A percentile compares a stretch with the other conserved stretches of the same genome.
Conservation (phyloP, 2,113 vertebrate genomes). For the Bettongia penicillata region DNA sequence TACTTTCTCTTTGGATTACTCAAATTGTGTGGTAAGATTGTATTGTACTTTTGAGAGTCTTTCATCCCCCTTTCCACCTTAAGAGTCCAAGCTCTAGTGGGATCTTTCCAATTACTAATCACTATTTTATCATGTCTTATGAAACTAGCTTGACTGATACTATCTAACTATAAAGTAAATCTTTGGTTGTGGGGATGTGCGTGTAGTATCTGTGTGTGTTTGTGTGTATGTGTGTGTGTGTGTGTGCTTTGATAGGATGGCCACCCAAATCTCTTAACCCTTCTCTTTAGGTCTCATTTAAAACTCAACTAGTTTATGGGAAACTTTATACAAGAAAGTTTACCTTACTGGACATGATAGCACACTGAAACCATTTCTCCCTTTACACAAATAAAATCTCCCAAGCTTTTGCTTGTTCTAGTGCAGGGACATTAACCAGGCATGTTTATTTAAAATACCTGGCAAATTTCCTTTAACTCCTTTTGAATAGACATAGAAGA, state of each 20-base stretch:
- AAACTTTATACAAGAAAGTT: conserved; percentile 54
- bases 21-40: not conserved
- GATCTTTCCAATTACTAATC: not conserved
- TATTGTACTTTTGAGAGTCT: not conserved
- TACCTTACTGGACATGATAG: conserved; percentile 46
- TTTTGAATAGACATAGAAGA: conserved; percentile 72
- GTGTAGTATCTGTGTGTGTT: not conserved
- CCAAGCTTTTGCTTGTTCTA: conserved; percentile 56
- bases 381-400: conserved; percentile 53
- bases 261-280: not conserved
- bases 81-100: not conserved
- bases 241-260: not conserved
- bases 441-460: conserved; percentile 75
- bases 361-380: conserved; percentile 43
- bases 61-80: not conserved
- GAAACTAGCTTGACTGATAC: not conserved
- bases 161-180: not conserved
- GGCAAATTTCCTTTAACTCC: conserved; percentile 71
- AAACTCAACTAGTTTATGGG: conserved; percentile 51
- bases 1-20: not conserved
- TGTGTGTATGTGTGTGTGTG: too few species aligned
- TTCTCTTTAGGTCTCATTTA: not conserved
- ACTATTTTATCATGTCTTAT: not conserved
- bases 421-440: conserved; percentile 66
- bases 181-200: not conserved